Percentiles rank a stretch among this genome's conserved stretches.
Conservation (phyloP, 1,140 invertebrate genomes). For the Drosophila nasuta region DNA sequence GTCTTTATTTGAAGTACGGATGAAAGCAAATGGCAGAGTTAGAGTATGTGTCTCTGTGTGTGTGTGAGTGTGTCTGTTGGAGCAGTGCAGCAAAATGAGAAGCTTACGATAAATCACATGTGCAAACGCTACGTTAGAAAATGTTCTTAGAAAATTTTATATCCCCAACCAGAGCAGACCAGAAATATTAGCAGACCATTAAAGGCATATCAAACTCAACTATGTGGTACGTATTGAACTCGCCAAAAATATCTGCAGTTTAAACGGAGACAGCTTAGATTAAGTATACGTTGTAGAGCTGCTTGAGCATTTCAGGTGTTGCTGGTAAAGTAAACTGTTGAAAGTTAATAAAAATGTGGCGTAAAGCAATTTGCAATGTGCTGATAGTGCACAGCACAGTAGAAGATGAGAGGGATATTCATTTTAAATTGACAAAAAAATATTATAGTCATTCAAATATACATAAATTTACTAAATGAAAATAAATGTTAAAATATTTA, state of each 20-base stretch:
- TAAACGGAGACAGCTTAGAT: background rate
- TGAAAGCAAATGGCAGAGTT: slow-evolving; percentile 30
- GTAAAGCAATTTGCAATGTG: background rate
- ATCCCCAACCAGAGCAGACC: slow-evolving; percentile 6
- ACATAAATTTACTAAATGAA: no score
- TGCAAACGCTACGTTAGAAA: slow-evolving; percentile 45
- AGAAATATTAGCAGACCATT: slow-evolving; percentile 27
- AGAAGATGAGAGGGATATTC: background rate
- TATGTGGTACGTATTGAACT: background rate
- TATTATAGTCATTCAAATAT: no score
- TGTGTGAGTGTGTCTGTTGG: background rate
- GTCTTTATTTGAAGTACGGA: slow-evolving; percentile 72
- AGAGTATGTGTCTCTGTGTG: slow-evolving; percentile 23
- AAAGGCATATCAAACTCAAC: slow-evolving; percentile 9
- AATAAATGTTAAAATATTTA: no score
- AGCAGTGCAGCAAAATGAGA: slow-evolving; percentile 12
- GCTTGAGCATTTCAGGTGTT: background rate
- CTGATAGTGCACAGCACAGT: background rate
- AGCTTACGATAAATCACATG: slow-evolving; percentile 50
- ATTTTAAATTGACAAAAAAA: no score
- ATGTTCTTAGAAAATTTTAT: slow-evolving; percentile 16
- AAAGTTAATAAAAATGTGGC: background rate
- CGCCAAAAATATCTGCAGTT: slow-evolving; percentile 3
- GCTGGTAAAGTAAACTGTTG: background rate
- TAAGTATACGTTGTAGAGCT: background rate